Conservation (phyloP, 92 coral and sea anemone species). For the Phenganax stokvisi region DNA sequence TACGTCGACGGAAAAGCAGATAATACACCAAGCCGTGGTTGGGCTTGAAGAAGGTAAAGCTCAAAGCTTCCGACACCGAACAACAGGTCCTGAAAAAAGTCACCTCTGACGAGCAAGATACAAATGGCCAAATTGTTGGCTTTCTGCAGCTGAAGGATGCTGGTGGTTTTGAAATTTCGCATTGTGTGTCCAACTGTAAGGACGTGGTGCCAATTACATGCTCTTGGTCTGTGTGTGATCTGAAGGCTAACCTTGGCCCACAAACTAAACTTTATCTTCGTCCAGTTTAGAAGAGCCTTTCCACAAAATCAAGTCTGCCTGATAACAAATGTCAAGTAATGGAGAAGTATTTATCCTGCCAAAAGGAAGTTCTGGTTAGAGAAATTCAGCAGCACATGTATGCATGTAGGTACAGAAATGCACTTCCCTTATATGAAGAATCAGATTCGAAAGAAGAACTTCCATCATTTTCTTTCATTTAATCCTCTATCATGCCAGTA, state of each 20-base stretch:
- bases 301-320: conserved; percentile 44
- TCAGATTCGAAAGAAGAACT: too few species aligned
- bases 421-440: too few species aligned
- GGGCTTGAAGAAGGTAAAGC: conserved; percentile 37
- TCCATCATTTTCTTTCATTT: too few species aligned
- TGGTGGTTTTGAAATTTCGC: conserved; percentile 58
- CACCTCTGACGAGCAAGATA: conserved; percentile 38
- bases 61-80: conserved; percentile 28
- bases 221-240: conserved; percentile 48
- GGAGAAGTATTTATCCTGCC: conserved; percentile 42
- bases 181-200: conserved; percentile 49
- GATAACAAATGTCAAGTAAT: conserved; percentile 39
- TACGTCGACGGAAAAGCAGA: conserved; percentile 17
- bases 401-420: conserved; percentile 8
- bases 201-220: conserved; percentile 34
- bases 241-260: conserved; percentile 45
- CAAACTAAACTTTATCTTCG: conserved; percentile 50
- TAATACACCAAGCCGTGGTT: conserved; percentile 30
- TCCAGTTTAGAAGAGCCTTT: conserved; percentile 46
- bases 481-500: too few species aligned
- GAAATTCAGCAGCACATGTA: conserved; percentile 38
- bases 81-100: conserved; percentile 19
- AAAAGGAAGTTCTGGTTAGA: conserved; percentile 39
- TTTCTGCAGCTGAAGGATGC: conserved; percentile 45
- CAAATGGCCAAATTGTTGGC: conserved; percentile 34